Base-by-base conservation (phyloP, 2,888 invertebrate species). In the Toxonevra muliebris region DNA sequence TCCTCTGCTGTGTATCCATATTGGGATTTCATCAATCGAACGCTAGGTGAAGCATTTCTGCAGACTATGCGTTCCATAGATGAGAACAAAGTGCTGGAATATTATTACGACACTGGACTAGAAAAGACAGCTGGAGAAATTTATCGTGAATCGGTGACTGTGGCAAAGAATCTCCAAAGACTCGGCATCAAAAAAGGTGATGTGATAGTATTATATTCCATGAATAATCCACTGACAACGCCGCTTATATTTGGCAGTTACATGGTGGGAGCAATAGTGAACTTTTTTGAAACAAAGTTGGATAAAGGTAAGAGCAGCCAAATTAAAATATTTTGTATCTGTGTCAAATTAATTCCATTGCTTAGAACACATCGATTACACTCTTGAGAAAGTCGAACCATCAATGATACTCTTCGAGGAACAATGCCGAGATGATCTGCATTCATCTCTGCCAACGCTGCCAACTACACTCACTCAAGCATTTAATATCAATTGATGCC, bases 231-330 rank as follows among this genome's bases (percentile, higher is more conserved):
- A 9, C 65, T 62, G 17, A 15, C 67, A 2, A 71, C 71, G 5
- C 67, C 70, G 10, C 58, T 73, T 1, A 61, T 72, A 1, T 68
- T 73, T 59, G 73, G 70, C 10, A 67, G 66, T n/a, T 72, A 66
- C 50, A 63, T 69, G 50, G 41, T 73, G 15, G 73, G 73, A 20
- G 69, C 68, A 0, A 65, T 66, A 0, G 58, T 74, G 0, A 73
- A 73, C 54, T 72, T 72, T 41, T 74, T 72, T 62, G 74, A 74
- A 57, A 72, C 69, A 0, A 69, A 41, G 8, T 73, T 73, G 20
- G 11, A 65, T 45, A 63, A 19, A 53, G 71, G 74, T 74, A 60
- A n/a, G n/a, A n/a, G n/a, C n/a, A n/a, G n/a, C n/a, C n/a, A n/a
- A n/a, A n/a, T n/a, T n/a, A n/a, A n/a, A n/a, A n/a, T n/a, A n/a